Percentiles rank a stretch among this genome's conserved stretches.
Evolutionary conservation across 23 tunicate genomes (phyloP).

Genomic region (Styela plicata): DNA sequence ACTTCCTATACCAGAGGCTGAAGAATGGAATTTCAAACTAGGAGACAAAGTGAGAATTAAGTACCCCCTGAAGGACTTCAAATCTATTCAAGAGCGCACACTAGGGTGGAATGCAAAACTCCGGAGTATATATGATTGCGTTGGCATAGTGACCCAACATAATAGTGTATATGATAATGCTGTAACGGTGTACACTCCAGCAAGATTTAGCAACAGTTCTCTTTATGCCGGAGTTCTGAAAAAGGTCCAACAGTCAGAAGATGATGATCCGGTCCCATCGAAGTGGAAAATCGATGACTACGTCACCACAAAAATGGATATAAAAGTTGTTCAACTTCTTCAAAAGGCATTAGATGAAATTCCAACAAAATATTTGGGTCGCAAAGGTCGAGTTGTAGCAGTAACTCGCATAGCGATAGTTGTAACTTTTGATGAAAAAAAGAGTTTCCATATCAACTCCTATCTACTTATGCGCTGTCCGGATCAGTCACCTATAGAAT

Average conservation of each 20-base stretch:
- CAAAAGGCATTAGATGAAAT: background rate
- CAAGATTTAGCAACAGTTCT: background rate
- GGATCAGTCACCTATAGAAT: background rate
- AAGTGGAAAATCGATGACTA: conserved; percentile 21
- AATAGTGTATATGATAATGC: conserved; percentile 8
- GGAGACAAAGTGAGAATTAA: conserved; percentile 12
- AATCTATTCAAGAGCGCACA: conserved; percentile 11
- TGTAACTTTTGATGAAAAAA: conserved; percentile 19
- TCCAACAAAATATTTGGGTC: background rate
- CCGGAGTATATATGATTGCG: background rate
- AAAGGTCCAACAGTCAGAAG: background rate
- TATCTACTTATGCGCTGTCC: background rate
- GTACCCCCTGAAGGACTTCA: conserved; percentile 17
- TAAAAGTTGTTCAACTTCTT: conserved; percentile 16
- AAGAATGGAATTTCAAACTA: conserved; percentile 20
- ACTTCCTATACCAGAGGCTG: background rate
- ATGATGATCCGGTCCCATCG: conserved; percentile 3
- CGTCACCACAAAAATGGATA: conserved; percentile 14
- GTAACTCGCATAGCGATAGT: conserved; percentile 7
- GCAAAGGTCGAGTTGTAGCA: conserved; percentile 5
- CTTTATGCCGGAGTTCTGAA: conserved; percentile 22
- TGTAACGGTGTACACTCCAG: background rate
- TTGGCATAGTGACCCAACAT: background rate
- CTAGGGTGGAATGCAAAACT: conserved; percentile 19
- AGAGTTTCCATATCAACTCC: conserved; percentile 2